These are phyloP conservation scores for Baccha elongata DNA, from an alignment of 2,888 invertebrate genomes.

Conservation along the genomic window DNA sequence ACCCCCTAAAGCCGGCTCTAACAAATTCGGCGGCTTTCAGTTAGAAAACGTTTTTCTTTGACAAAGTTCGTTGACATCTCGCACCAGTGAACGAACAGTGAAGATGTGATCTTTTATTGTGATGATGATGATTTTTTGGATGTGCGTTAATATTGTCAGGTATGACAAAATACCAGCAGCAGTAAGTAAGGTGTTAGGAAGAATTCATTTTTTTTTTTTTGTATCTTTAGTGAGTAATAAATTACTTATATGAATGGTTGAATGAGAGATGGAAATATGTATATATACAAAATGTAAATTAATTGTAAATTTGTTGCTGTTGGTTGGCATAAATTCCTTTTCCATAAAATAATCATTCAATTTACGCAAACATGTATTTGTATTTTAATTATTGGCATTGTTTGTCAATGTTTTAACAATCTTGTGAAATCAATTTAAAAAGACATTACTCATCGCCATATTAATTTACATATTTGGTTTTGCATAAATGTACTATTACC, in stretches of 20 bases:
- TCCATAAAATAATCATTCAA: background rate
- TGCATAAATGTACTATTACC: too few species aligned
- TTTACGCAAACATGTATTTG: background rate
- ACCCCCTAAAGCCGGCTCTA: constrained; percentile 30
- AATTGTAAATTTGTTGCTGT: background rate
- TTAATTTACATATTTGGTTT: too few species aligned
- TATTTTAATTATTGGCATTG: background rate
- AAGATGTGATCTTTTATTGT: constrained; percentile 3
- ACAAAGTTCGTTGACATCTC: constrained; percentile 64
- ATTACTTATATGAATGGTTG: constrained; percentile 35
- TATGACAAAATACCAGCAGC: background rate
- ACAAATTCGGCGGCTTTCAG: constrained; percentile 50
- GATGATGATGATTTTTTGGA: constrained; percentile 19
- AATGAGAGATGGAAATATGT: constrained; percentile 33
- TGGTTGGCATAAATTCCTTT: background rate
- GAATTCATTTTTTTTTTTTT: constrained; percentile 21
- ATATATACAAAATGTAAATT: background rate
- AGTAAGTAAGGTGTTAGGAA: constrained; percentile 15
- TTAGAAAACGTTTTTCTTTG: constrained; percentile 38
- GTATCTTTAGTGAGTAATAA: constrained; percentile 21
- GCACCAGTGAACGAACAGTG: constrained; percentile 2
- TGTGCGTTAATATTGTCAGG: constrained; percentile 21
- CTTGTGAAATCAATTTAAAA: constrained; percentile 55
- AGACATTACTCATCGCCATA: background rate
- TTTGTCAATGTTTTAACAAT: constrained; percentile 17